Conservation (phyloP, 1,140 invertebrate genomes). For the Drosophila sp. region DNA sequence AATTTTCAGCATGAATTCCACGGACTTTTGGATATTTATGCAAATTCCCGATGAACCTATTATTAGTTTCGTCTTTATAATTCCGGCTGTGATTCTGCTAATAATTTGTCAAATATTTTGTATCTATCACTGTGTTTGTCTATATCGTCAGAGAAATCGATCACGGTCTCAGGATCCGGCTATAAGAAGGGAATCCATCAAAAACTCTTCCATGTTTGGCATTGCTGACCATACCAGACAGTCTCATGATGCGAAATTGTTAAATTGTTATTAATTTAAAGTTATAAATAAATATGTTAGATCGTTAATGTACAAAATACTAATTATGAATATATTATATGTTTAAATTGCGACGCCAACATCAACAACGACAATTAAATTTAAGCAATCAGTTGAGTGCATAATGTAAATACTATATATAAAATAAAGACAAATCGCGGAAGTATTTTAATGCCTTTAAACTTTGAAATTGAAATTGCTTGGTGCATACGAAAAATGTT, state of each 20-base stretch:
- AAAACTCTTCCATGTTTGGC: background rate
- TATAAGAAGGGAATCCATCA: background rate
- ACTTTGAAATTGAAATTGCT: too few relatives aligned
- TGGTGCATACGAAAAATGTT: too few relatives aligned
- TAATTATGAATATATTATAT: background rate
- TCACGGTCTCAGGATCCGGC: background rate
- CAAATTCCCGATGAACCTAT: background rate
- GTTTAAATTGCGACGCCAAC: too few relatives aligned
- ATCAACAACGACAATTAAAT: too few relatives aligned
- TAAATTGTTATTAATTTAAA: background rate
- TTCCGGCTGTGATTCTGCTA: slow-evolving; percentile 12
- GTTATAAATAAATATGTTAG: too few relatives aligned
- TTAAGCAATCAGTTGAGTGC: too few relatives aligned
- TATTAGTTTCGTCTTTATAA: background rate
- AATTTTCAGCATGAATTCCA: slow-evolving; percentile 25
- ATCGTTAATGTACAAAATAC: background rate
- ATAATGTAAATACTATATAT: too few relatives aligned
- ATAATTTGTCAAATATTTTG: slow-evolving; percentile 27
- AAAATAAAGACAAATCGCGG: too few relatives aligned
- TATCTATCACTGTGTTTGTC: slow-evolving; percentile 8
- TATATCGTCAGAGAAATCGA: background rate
- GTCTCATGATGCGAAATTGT: background rate
- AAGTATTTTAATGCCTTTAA: too few relatives aligned
- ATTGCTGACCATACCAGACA: background rate
- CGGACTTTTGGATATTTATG: background rate